Evolutionary conservation across 2,797 vertebrate species (phyloP).

Genomic region (Mallotus villosus): DNA sequence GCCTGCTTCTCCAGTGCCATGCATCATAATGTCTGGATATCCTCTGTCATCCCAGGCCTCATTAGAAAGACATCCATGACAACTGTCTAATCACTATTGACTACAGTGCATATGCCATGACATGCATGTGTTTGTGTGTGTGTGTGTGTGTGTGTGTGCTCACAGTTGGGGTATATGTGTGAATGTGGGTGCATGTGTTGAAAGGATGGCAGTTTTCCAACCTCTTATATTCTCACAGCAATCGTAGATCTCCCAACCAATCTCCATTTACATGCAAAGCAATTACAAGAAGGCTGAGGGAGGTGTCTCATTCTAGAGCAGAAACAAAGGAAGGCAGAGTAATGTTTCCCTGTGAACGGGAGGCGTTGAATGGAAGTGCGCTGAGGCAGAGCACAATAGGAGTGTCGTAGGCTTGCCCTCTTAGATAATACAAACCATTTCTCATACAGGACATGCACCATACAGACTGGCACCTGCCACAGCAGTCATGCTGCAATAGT

Average conservation of each 20-base stretch:
- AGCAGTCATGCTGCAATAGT: no score
- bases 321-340: slow-evolving; percentile 36
- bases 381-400: slow-evolving; percentile 24
- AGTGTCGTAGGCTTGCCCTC: slow-evolving; percentile 30
- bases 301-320: slow-evolving; percentile 32
- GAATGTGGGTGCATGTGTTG: slow-evolving; percentile 18
- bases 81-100: slow-evolving; percentile 51
- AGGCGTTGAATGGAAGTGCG: slow-evolving; percentile 34
- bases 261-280: slow-evolving; percentile 71
- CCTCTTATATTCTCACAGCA: slow-evolving; percentile 45
- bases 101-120: slow-evolving; percentile 12
- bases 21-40: slow-evolving; percentile 65
- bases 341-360: slow-evolving; percentile 35
- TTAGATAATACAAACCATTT: slow-evolving; percentile 51
- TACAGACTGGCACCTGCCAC: no score
- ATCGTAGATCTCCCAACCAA: slow-evolving; percentile 58
- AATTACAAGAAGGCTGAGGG: slow-evolving; percentile 59
- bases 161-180: slow-evolving; percentile 17
- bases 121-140: not conserved
- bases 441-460: slow-evolving; percentile 30
- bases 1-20: slow-evolving; percentile 44
- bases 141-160: slow-evolving; percentile 6
- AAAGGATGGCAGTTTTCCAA: slow-evolving; percentile 28
- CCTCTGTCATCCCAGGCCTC: slow-evolving; percentile 57
- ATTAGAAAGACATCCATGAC: slow-evolving; percentile 65